Base-by-base conservation (phyloP, 2,797 vertebrate genomes). In the Rachycentron canadum region DNA sequence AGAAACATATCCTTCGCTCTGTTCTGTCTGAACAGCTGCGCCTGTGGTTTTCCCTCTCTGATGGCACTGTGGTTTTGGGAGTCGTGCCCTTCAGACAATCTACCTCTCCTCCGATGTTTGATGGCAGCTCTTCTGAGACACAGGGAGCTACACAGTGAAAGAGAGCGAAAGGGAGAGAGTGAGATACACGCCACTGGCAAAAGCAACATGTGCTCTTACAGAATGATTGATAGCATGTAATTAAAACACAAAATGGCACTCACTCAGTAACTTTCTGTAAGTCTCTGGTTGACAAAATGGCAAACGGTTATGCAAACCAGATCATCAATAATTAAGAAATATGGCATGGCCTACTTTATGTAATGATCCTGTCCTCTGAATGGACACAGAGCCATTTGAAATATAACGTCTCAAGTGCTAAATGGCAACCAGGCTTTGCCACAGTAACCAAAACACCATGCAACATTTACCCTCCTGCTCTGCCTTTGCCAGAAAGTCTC, bases 11-110 rank as follows among this genome's bases (percentile, higher is more conserved):
- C 81, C 80, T 84, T 76, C 50, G 53, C 79, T 90, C 77, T 77
- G 74, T 86, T 92, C 86, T 66, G 63, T 82, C 89, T 86, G 87
- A 92, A 92, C 93, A 95, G 92, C 92, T 93, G 92, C 92, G 89
- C 81, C 84, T 86, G 87, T 81, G 92, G 90, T 92, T 93, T 91
- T 91, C 86, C 88, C 83, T n/a, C 71, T 88, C 76, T 75, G 86
- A 89, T 85, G 76, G 79, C 30, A 58, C 81, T 90, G 91, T 62
- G 91, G 93, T 91, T 93, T 89, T 78, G 85, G 88, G 85, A 90
- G 62, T 71, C 47, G 19, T 86, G 85, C 86, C 90, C 85, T 84
- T 85, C 55, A 86, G 86, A 91, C 86, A 86, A 86, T 89, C 85
- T 86, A 88, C 85, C 83, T 88, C 84, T 88, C 73, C 86, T 78